Evolutionary conservation across 2,113 vertebrate genomes (phyloP), one percentile per base, ranked within the genome.

Genomic region (Anser cygnoides): DNA sequence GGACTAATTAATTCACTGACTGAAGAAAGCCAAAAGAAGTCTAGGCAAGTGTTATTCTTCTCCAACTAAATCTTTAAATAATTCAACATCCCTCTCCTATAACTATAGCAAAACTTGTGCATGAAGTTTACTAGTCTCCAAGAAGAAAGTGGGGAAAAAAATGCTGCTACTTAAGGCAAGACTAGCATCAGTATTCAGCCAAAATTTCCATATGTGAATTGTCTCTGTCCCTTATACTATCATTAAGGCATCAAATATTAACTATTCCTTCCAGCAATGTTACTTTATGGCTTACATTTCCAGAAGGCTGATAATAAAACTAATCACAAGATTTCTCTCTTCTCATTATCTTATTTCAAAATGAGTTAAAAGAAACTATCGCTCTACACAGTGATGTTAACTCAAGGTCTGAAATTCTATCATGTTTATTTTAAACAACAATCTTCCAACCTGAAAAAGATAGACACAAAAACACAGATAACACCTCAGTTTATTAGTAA

Each of bases 21-120:
- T 66, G 57, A 85, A 83, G 28, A 65, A 72, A 37, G 84, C 13
- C 55, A 73, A 81, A 43, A 88, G 81, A 85, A 73, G 20, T 17
- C 26, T 76, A 55, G 49, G 71, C 35, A 41, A 50, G 25, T 28
- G 5, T 35, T 61, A 63, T 61, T 79, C 25, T 83, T 85, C 82
- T 77, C 46, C 37, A 81, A 86, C 81, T 86, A 78, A 78, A 77
- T 71, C 50, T 88, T 67, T 58, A 91, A 91, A 35, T 87, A 90
- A 79, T 85, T 89, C 82, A 82, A 44, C 14, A 76, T 18, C 17
- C 11, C 20, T 55, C 18, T 37, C 25, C 74, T 80, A 84, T 46
- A 65, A 83, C 49, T 83, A 84, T 28, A 63, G 76, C 84, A 90
- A 85, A 79, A 21, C 5, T 55, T 26, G 46, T 5, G 21, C 26